phyloP scores from a whole-genome alignment of 2,888 invertebrate species.

The Aethes cnicana region DNA sequence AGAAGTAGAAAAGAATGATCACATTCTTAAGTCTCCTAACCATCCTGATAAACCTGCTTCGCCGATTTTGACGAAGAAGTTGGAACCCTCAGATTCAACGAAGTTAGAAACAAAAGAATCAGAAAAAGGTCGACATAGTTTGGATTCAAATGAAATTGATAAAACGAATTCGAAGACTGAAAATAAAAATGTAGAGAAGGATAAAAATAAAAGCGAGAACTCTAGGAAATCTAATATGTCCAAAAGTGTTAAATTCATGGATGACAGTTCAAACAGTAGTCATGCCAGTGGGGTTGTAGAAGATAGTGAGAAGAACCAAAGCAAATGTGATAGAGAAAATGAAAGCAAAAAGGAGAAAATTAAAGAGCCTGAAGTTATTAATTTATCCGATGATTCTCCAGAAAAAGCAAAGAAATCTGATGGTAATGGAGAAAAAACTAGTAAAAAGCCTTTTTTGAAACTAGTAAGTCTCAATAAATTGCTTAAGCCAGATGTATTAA shows the following conservation, averaged over 20 bases:
- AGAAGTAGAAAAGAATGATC: too few relatives aligned
- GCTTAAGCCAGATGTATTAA: conserved; percentile 55
- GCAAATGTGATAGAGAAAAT: conserved; percentile 7
- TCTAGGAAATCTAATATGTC: conserved; percentile 39
- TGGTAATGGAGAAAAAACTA: conserved; percentile 19
- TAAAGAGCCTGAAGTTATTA: conserved; percentile 21
- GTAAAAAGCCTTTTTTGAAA: conserved; percentile 57
- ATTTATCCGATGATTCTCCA: conserved; percentile 7
- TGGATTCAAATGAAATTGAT: background rate
- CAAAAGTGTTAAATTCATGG: conserved; percentile 35
- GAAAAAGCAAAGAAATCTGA: conserved; percentile 11
- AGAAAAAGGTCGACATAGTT: conserved; percentile 7
- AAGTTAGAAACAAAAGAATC: background rate
- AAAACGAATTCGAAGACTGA: background rate
- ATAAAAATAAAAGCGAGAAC: conserved; percentile 21
- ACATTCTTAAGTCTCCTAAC: too few relatives aligned
- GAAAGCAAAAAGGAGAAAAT: conserved; percentile 29
- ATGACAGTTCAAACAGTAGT: conserved; percentile 46
- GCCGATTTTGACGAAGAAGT: too few relatives aligned
- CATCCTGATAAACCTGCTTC: too few relatives aligned
- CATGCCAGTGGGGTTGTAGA: conserved; percentile 10
- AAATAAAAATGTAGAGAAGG: conserved; percentile 6
- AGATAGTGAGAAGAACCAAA: conserved; percentile 20
- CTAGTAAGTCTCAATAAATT: conserved; percentile 69
- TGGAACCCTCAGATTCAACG: too few relatives aligned